phyloP scores from a whole-genome alignment of 2,797 vertebrate species.

The Loriculus beryllinus region DNA sequence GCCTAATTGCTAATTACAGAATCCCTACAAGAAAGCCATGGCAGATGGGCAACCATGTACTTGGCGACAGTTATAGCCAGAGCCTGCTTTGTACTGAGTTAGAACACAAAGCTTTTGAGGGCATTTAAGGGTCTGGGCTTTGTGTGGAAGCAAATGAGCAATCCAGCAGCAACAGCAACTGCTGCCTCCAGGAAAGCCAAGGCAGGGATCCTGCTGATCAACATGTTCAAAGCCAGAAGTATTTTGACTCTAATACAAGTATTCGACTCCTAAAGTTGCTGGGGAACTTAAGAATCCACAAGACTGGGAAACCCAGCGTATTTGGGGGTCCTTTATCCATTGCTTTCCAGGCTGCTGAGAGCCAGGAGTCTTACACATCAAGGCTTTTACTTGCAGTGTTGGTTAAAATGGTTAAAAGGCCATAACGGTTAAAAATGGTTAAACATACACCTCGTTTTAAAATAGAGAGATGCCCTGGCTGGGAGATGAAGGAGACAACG shows the following conservation, averaged over 20 bases:
- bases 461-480: background rate
- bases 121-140: background rate
- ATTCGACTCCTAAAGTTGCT: background rate
- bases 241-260: background rate
- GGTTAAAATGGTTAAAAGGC: background rate
- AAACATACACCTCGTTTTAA: background rate
- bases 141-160: background rate
- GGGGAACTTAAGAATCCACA: background rate
- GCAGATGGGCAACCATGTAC: background rate
- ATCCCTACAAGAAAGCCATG: background rate
- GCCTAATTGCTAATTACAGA: conserved; percentile 32
- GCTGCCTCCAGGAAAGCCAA: rapidly evolving
- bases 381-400: background rate
- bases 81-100: background rate
- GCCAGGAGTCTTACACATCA: rapidly evolving
- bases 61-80: background rate
- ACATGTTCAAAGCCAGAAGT: background rate
- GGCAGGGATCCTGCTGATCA: background rate
- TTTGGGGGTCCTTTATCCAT: background rate
- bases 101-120: background rate
- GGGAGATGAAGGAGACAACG: background rate
- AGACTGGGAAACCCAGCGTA: rapidly evolving
- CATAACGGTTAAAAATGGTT: background rate
- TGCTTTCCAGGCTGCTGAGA: background rate
- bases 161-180: background rate